Conservation (phyloP, 1,140 invertebrate species). For the Drosophila jambulina region DNA sequence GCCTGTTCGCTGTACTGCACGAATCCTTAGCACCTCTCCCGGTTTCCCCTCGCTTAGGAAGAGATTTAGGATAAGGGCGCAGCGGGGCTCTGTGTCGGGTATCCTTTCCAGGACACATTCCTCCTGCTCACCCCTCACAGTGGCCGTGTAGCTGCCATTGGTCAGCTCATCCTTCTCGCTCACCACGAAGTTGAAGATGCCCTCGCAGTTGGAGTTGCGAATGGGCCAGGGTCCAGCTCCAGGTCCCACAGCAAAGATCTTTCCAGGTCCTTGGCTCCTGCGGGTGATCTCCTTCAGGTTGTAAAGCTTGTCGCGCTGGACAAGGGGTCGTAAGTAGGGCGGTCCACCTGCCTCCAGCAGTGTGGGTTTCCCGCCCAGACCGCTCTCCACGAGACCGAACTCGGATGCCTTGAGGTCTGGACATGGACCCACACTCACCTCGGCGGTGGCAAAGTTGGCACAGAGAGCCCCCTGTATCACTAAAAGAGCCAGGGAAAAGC, state of each 20-base stretch:
- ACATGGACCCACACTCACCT: constrained; percentile 91
- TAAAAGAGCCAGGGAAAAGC: constrained; percentile 77
- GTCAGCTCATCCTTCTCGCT: constrained; percentile 86
- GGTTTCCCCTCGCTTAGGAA: constrained; percentile 91
- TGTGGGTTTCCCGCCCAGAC: constrained; percentile 90
- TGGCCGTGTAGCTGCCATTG: constrained; percentile 87
- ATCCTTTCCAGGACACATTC: constrained; percentile 88
- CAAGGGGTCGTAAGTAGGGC: constrained; percentile 91
- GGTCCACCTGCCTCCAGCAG: constrained; percentile 94
- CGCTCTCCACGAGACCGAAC: constrained; percentile 91
- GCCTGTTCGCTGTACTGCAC: constrained; percentile 92
- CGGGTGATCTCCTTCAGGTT: constrained; percentile 88
- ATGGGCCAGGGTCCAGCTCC: constrained; percentile 92
- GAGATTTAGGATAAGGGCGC: constrained; percentile 93
- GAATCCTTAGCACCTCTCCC: constrained; percentile 93
- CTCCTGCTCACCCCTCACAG: constrained; percentile 86
- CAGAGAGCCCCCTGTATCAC: constrained; percentile 90
- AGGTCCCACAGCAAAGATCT: constrained; percentile 89
- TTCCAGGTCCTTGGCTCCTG: constrained; percentile 75
- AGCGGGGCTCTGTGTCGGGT: constrained; percentile 88
- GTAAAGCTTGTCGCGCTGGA: constrained; percentile 92
- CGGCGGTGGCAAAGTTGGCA: constrained; percentile 89
- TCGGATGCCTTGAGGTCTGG: constrained; percentile 92
- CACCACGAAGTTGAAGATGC: constrained; percentile 88
- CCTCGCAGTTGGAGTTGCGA: constrained; percentile 85